Percentiles rank a stretch among this genome's conserved stretches.
Conservation (phyloP, 1,140 invertebrate genomes). For the Drosophila grimshawi region DNA sequence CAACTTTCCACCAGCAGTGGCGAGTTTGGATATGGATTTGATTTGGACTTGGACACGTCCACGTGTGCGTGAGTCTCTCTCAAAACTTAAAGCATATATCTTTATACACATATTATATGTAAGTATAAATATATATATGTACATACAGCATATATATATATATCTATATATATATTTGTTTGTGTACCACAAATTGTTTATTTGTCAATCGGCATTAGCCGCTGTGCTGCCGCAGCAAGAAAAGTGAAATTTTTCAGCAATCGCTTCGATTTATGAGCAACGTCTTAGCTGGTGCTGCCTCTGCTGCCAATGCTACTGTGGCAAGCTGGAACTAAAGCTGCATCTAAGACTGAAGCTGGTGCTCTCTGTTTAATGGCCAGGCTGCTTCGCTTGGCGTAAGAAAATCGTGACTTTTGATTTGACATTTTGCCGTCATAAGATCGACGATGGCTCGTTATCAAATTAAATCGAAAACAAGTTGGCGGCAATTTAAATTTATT, state of each 20-base stretch:
- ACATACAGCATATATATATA: neutral
- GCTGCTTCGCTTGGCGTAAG: conserved; percentile 32
- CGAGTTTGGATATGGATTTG: conserved; percentile 62
- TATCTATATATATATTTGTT: conserved; percentile 5
- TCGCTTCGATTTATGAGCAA: conserved; percentile 43
- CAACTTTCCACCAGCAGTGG: conserved; percentile 72
- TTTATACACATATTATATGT: conserved; percentile 24
- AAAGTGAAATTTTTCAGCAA: conserved; percentile 75
- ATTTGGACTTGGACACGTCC: conserved; percentile 67
- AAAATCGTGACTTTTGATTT: conserved; percentile 81
- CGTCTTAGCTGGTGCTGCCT: neutral
- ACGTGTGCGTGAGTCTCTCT: conserved; percentile 61
- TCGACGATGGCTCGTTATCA: conserved; percentile 62
- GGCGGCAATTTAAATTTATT: conserved; percentile 76
- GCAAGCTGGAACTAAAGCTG: conserved; percentile 10
- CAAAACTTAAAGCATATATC: conserved; percentile 1
- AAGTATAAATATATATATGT: conserved; percentile 1
- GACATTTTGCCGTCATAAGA: conserved; percentile 77
- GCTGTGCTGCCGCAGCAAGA: conserved; percentile 41
- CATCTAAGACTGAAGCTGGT: neutral
- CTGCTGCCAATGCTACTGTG: neutral
- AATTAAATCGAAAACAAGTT: conserved; percentile 82
- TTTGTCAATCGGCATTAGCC: conserved; percentile 77
- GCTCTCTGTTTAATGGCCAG: conserved; percentile 47
- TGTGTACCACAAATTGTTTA: conserved; percentile 71